Conservation (phyloP, 2,888 invertebrate species). For the Melinopterus prodromus region DNA sequence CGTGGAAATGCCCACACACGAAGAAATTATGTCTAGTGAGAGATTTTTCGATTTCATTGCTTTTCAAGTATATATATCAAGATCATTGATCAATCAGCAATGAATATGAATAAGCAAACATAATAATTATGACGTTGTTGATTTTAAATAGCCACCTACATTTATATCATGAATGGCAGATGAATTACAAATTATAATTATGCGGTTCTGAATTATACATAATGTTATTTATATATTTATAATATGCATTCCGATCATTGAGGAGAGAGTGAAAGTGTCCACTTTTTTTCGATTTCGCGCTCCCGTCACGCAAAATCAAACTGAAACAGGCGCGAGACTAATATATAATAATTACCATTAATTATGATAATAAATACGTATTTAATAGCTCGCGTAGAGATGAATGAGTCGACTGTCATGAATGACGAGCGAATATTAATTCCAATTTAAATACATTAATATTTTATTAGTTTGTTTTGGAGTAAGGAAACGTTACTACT, state of each 20-base stretch:
- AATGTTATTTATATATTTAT: neutral
- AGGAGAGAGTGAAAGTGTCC: neutral
- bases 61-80: too few species aligned
- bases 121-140: too few species aligned
- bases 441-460: neutral
- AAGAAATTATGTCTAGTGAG: too few species aligned
- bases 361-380: slow-evolving; percentile 4
- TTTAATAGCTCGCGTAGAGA: neutral
- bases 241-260: neutral
- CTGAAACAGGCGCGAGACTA: neutral
- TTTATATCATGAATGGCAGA: too few species aligned
- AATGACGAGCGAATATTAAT: slow-evolving; percentile 4
- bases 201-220: neutral
- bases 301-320: neutral
- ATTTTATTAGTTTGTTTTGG: neutral
- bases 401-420: neutral
- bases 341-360: slow-evolving; percentile 4
- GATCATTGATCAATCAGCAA: too few species aligned
- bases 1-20: too few species aligned
- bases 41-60: too few species aligned
- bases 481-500: neutral
- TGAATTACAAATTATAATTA: neutral
- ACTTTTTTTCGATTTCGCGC: neutral
- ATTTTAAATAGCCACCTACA: too few species aligned
- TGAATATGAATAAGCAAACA: too few species aligned